phyloP scores from a whole-genome alignment of 2,113 vertebrate genomes.

The Prietella phreatophila region DNA sequence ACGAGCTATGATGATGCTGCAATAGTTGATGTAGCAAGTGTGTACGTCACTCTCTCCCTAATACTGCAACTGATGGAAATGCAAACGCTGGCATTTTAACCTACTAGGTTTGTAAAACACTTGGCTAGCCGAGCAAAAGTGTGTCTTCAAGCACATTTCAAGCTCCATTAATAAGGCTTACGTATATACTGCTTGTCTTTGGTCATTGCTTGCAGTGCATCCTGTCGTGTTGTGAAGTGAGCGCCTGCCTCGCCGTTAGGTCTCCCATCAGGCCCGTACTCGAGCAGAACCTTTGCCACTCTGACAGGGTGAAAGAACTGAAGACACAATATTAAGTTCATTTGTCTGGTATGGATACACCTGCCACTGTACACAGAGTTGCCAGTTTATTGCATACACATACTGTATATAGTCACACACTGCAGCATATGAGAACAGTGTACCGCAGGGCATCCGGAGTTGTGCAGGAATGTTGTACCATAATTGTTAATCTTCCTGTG shows the following conservation, averaged over 20 bases:
- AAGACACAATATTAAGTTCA: not conserved
- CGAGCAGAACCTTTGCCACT: conserved; percentile 79
- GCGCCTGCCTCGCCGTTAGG: conserved; percentile 80
- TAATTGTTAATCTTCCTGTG: not conserved
- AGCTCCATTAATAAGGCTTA: conserved; percentile 63
- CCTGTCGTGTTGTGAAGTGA: conserved; percentile 78
- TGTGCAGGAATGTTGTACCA: not conserved
- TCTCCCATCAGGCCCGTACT: conserved; percentile 76
- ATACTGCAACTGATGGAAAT: not conserved
- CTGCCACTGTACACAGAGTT: not conserved
- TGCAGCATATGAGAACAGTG: not conserved
- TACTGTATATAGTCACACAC: not conserved
- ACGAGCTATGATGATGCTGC: not conserved
- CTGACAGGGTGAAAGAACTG: conserved; percentile 88
- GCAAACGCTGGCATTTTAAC: not conserved
- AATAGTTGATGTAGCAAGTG: not conserved
- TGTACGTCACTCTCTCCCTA: no score
- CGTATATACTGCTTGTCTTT: conserved; percentile 81
- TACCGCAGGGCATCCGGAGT: not conserved
- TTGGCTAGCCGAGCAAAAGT: not conserved
- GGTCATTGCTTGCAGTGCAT: conserved; percentile 79
- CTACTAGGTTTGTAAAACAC: no score
- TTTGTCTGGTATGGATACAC: not conserved
- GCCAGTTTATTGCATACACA: not conserved
- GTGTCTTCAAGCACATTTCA: not conserved